A percentile compares a stretch with the other conserved stretches of the same genome.
Evolutionary conservation across 2,888 invertebrate genomes (phyloP).

Genomic region (Epsilonema sp.): DNA sequence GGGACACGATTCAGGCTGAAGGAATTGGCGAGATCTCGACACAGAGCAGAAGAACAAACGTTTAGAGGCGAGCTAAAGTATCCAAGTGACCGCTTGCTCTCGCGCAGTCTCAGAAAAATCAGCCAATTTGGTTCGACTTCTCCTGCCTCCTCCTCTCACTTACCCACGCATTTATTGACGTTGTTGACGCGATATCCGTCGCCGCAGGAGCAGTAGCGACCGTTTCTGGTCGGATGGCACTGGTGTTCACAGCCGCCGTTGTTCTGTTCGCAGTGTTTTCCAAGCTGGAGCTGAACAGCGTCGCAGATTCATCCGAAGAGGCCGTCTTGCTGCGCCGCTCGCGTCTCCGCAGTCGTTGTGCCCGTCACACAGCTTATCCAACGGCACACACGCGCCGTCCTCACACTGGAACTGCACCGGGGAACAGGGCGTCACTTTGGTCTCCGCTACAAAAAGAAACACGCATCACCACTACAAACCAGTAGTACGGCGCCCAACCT

Average conservation of each 20-base stretch:
- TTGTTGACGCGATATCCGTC: constrained; percentile 47
- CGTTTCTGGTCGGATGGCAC: constrained; percentile 49
- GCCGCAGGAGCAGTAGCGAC: constrained; percentile 55
- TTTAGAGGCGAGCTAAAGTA: no score
- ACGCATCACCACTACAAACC: constrained; percentile 18
- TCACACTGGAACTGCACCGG: constrained; percentile 60
- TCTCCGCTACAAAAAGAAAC: no score
- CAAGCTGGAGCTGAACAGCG: background rate
- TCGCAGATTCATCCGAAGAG: background rate
- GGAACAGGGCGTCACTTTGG: no score
- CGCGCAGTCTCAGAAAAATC: no score
- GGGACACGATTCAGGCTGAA: no score
- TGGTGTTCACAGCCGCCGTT: constrained; percentile 70
- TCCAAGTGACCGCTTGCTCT: no score
- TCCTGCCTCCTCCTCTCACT: no score
- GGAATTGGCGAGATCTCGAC: no score
- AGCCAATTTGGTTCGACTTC: constrained; percentile 49
- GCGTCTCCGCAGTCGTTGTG: constrained; percentile 58
- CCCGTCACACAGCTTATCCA: constrained; percentile 59
- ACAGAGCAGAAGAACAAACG: no score
- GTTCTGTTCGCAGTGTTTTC: constrained; percentile 28
- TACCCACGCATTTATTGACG: no score
- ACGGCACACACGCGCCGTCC: constrained; percentile 57
- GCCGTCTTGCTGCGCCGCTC: background rate
- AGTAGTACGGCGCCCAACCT: constrained; percentile 55